Base-by-base conservation (phyloP, 2,113 vertebrate species). In the Rhinogobius similis region DNA sequence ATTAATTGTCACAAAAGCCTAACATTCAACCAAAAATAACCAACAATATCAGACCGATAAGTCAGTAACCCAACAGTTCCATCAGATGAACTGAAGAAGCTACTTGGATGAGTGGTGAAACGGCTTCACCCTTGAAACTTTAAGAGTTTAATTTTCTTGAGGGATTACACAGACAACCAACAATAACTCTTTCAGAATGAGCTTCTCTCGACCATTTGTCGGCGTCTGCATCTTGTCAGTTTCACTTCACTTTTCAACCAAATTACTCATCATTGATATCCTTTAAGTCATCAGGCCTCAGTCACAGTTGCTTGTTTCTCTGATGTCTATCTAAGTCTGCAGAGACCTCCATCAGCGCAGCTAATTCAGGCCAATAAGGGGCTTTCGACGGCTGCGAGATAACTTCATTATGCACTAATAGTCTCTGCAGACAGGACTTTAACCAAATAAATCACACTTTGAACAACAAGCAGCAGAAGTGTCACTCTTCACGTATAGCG, bases 291-390 rank as follows among this genome's bases (percentile, higher is more conserved):
- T 67, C 39, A 61, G 36, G 62, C 44, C 70, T 82, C 67, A 65
- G 80, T 76, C 74, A 69, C 81, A 74, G 63, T 10, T 23, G 48
- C 59, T 72, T 64, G 71, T 63, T 64, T 73, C 43, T 62, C 64
- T 68, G 43, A 72, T 79, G 21, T 46, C 52, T 55, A 1, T 26
- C 4, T 56, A 72, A 46, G 71, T 63, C 53, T 72, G 24, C 46
- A n/a, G 46, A 69, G 66, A 63, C 62, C 73, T 77, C 72, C 76
- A 85, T 84, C 73, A 75, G 53, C 11, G 38, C 44, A 29, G 11
- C 52, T 79, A 84, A 82, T 55, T 38, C 61, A 53, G 16, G 38
- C 48, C 81, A 87, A 86, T 43, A 76, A 73, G 78, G 84, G 75
- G 73, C 68, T 82, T 62, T 78, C 65, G 81, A 67, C 26, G 64